These are phyloP conservation scores for Gorilla gorilla DNA, from an alignment of 2,113 vertebrate genomes.

Conservation along the genomic window DNA sequence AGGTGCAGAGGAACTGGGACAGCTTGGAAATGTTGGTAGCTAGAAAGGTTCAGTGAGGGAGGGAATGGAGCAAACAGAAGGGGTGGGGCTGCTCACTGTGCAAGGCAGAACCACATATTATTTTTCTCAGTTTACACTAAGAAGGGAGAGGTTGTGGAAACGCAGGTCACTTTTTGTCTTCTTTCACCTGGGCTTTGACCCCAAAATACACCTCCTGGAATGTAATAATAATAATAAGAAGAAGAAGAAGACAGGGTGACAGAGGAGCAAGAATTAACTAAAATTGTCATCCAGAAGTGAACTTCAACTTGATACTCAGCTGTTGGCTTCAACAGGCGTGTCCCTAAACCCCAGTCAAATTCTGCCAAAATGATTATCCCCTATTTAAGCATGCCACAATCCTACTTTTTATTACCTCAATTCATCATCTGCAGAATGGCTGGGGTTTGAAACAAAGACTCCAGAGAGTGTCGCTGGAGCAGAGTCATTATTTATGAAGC, in stretches of 20 bases:
- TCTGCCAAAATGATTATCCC: slow-evolving; percentile 63
- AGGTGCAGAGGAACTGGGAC: not conserved
- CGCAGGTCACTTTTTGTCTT: not conserved
- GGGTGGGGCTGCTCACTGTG: not conserved
- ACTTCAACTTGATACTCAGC: slow-evolving; percentile 43
- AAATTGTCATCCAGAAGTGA: slow-evolving; percentile 36
- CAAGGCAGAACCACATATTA: not conserved
- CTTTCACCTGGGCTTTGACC: not conserved
- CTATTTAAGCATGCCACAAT: slow-evolving; percentile 56
- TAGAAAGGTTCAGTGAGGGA: not conserved
- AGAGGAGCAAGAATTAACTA: slow-evolving; percentile 8
- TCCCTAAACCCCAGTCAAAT: slow-evolving; percentile 54
- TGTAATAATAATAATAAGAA: not conserved
- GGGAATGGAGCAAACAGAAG: not conserved
- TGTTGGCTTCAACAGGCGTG: not conserved
- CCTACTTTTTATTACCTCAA: slow-evolving; percentile 74
- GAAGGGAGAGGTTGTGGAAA: not conserved
- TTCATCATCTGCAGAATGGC: slow-evolving; percentile 73
- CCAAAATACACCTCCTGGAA: not conserved
- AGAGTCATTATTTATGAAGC: slow-evolving; percentile 53
- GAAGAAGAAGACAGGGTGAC: not conserved
- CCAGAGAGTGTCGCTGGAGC: slow-evolving; percentile 67
- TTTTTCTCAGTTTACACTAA: not conserved
- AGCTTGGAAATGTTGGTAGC: not conserved
- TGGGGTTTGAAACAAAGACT: slow-evolving; percentile 74